Conservation (phyloP, 2,888 invertebrate genomes). For the Lepidochrysops patricia region DNA sequence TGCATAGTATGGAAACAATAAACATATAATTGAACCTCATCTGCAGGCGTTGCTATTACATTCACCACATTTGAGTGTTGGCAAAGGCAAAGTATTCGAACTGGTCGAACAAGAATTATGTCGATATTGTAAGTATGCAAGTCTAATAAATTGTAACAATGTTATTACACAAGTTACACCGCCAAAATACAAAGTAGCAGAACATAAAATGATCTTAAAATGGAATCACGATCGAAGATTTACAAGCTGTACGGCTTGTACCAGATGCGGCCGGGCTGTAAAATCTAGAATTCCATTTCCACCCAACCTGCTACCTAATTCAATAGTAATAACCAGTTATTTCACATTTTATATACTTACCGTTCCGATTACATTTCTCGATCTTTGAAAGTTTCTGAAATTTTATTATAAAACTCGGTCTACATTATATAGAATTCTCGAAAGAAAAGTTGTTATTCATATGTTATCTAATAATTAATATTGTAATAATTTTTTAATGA, state of each 20-base stretch:
- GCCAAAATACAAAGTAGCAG: background rate
- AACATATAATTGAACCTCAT: no score
- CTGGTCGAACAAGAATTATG: no score
- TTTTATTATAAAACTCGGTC: background rate
- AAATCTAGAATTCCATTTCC: constrained; percentile 12
- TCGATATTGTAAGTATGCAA: background rate
- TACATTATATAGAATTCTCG: no score
- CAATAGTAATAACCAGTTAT: constrained; percentile 11
- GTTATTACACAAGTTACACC: background rate
- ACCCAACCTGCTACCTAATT: constrained; percentile 10
- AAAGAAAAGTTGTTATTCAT: no score
- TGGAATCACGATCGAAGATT: constrained; percentile 9
- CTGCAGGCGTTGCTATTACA: no score
- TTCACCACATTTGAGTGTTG: no score
- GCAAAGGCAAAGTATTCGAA: no score
- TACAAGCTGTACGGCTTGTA: background rate
- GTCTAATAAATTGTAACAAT: background rate
- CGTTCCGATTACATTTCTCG: background rate
- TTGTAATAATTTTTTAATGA: no score
- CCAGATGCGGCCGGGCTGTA: constrained; percentile 10
- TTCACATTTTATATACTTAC: background rate
- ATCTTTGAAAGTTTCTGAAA: background rate
- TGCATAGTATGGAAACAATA: no score
- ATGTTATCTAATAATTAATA: no score
- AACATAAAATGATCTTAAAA: background rate